A percentile compares a stretch with the other conserved stretches of the same genome.
Conservation (phyloP, 37 sponge, comb jelly and placozoan genomes). For the Cliona cf. orientalis region DNA sequence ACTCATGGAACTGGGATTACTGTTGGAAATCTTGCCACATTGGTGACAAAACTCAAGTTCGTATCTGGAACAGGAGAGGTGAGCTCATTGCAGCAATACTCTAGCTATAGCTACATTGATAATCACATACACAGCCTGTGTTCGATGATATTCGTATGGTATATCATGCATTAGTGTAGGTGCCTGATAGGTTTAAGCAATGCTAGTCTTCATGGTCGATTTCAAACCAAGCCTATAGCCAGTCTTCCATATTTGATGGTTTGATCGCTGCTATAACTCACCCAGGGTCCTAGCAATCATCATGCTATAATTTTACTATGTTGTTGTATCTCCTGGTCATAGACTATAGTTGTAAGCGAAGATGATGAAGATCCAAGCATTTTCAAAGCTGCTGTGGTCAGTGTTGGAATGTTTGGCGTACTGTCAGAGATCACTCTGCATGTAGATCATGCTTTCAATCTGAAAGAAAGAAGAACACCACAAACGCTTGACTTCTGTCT, state of each 20-base stretch:
- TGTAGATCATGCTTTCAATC: constrained; percentile 36
- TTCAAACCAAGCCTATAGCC: no score
- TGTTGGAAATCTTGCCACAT: constrained; percentile 45
- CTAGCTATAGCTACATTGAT: background rate
- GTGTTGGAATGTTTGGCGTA: constrained; percentile 64
- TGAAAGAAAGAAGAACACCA: constrained; percentile 47
- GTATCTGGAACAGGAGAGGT: constrained; percentile 67
- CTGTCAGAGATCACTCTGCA: constrained; percentile 49
- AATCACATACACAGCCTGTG: background rate
- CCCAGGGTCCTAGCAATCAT: background rate
- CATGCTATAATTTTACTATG: background rate
- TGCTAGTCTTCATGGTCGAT: no score
- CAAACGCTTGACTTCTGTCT: constrained; percentile 46
- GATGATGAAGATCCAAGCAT: constrained; percentile 21
- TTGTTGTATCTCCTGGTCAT: no score
- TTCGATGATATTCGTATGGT: background rate
- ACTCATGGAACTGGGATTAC: constrained; percentile 59
- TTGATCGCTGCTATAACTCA: background rate
- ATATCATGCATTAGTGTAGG: constrained; percentile 2
- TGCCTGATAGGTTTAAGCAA: no score
- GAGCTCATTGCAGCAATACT: background rate
- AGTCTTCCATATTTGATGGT: no score
- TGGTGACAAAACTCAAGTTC: constrained; percentile 39
- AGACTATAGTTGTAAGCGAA: constrained; percentile 32
- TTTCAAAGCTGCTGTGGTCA: constrained; percentile 63